These are phyloP conservation scores for Nebria ingens DNA, from an alignment of 1,140 invertebrate species.

Conservation along the genomic window DNA sequence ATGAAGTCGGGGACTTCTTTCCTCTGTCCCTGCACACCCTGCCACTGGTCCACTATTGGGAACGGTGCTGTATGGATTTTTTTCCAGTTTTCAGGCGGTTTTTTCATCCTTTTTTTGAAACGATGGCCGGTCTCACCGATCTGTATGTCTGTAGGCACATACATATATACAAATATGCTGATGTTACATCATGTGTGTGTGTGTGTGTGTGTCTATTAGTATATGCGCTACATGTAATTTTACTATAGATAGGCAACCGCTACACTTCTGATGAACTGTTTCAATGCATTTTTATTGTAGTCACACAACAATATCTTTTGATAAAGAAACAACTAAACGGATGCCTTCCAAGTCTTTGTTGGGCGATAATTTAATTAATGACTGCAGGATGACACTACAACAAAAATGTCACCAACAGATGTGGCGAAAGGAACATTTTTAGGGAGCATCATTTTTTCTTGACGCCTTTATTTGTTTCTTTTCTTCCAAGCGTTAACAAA, in stretches of 20 bases:
- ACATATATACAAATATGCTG: no score
- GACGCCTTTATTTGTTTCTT: neutral
- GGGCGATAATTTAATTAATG: no score
- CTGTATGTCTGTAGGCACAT: no score
- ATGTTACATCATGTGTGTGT: no score
- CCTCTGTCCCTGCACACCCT: neutral
- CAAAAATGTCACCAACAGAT: neutral
- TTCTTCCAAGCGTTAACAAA: no score
- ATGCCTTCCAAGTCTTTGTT: neutral
- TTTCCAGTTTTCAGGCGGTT: neutral
- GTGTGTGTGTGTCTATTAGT: no score
- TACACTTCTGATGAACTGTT: no score
- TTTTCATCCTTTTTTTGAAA: conserved; percentile 2
- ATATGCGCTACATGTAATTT: neutral
- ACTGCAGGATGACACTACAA: neutral
- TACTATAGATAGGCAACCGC: no score
- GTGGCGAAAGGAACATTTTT: neutral
- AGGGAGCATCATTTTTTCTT: neutral
- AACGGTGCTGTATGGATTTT: conserved; percentile 4
- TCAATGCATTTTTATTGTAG: no score
- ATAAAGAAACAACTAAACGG: no score
- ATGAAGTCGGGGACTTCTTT: no score
- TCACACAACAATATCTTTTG: no score
- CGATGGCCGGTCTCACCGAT: neutral
- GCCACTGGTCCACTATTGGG: neutral